Evolutionary conservation across 2,797 vertebrate genomes (phyloP).

Genomic region (Vespertilio murinus): DNA sequence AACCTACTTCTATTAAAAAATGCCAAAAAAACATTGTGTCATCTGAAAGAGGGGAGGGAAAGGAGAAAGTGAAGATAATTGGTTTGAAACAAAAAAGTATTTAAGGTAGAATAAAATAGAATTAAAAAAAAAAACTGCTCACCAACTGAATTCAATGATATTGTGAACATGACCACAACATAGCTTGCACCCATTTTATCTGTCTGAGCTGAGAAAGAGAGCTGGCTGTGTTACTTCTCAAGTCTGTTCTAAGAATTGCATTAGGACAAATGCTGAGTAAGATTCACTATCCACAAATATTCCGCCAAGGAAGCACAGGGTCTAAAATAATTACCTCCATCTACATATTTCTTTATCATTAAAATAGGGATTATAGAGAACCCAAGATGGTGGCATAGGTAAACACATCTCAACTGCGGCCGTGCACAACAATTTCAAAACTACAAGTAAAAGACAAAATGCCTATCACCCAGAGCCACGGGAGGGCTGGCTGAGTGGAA

Average conservation of each 20-base stretch:
- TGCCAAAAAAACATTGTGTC: background rate
- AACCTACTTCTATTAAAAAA: background rate
- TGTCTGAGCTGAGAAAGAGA: background rate
- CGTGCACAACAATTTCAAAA: too few species aligned
- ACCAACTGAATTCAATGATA: background rate
- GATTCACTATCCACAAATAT: background rate
- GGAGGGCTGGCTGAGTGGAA: too few species aligned
- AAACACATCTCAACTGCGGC: too few species aligned
- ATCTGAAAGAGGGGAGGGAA: background rate
- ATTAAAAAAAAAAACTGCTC: background rate
- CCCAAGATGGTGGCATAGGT: too few species aligned
- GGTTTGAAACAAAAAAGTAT: background rate
- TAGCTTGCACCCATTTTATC: background rate
- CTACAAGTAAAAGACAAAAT: too few species aligned
- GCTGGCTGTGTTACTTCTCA: background rate
- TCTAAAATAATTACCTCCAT: background rate
- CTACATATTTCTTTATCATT: background rate
- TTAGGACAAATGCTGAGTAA: background rate
- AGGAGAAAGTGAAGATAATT: background rate
- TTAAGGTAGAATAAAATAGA: background rate
- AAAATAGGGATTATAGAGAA: background rate
- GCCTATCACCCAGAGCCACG: too few species aligned
- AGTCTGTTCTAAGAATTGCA: conserved; percentile 7
- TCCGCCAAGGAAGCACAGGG: background rate
- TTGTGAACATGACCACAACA: background rate